Evolutionary conservation across 2,797 vertebrate genomes (phyloP).

Genomic region (Emydoidea blandingii): DNA sequence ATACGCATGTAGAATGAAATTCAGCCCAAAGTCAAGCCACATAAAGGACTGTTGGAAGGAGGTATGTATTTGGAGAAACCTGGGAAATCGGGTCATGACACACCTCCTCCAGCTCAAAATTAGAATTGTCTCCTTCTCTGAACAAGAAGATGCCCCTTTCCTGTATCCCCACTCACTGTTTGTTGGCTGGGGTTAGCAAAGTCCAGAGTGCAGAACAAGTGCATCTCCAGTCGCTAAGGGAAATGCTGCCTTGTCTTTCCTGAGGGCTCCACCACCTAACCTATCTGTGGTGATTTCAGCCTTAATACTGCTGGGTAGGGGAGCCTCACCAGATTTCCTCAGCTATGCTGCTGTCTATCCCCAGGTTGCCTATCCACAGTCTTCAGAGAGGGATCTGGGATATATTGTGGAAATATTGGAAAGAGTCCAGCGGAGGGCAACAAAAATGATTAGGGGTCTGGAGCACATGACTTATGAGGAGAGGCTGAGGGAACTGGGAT

Average conservation of each 20-base stretch:
- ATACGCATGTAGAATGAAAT: slow-evolving; percentile 5
- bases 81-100: background rate
- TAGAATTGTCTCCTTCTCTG: background rate
- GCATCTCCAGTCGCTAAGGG: background rate
- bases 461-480: no score
- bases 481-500: no score
- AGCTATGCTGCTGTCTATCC: background rate
- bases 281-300: background rate
- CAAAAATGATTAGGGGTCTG: no score
- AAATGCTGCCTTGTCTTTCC: background rate
- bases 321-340: background rate
- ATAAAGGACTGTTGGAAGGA: background rate
- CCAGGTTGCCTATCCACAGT: background rate
- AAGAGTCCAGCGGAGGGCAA: no score
- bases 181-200: background rate
- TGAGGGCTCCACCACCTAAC: background rate
- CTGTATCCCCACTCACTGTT: no score
- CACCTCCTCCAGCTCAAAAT: background rate
- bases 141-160: background rate
- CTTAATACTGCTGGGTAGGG: background rate
- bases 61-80: background rate
- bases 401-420: no score
- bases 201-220: background rate
- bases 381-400: background rate
- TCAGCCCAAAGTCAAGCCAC: background rate